Conservation (phyloP, 1,140 invertebrate genomes). For the Pomacea maculata region DNA sequence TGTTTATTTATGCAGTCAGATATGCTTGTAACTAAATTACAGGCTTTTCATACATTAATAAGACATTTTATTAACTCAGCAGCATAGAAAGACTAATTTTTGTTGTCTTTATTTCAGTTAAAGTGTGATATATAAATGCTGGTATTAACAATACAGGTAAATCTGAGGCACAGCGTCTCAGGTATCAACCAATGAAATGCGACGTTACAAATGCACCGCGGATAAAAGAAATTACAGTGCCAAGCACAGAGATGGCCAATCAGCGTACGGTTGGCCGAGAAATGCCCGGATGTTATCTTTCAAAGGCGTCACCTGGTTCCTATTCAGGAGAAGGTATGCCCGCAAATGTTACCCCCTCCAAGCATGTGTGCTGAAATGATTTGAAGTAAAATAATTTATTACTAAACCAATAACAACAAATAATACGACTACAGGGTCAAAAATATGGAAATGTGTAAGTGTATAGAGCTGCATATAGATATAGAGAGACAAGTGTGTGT, state of each 20-base stretch:
- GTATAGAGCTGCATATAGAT: too few relatives aligned
- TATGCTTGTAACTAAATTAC: not conserved
- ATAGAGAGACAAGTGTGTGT: too few relatives aligned
- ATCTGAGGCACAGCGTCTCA: not conserved
- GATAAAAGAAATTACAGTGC: slow-evolving; percentile 12
- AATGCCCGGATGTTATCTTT: slow-evolving; percentile 26
- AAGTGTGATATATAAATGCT: not conserved
- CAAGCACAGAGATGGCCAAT: slow-evolving; percentile 24
- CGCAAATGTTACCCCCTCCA: not conserved
- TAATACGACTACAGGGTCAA: too few relatives aligned
- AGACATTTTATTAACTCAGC: too few relatives aligned
- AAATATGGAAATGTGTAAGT: too few relatives aligned
- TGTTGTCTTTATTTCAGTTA: not conserved
- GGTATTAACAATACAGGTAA: not conserved
- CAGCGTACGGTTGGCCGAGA: slow-evolving; percentile 14
- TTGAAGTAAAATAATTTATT: too few relatives aligned
- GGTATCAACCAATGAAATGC: slow-evolving; percentile 9
- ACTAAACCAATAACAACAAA: too few relatives aligned
- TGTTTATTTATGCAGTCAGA: slow-evolving; percentile 25
- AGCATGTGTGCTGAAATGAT: too few relatives aligned
- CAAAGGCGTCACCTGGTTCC: slow-evolving; percentile 21
- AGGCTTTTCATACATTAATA: too few relatives aligned
- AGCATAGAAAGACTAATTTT: too few relatives aligned
- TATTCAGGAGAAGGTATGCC: slow-evolving; percentile 10
- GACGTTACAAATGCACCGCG: not conserved